Conservation (phyloP, 2,113 vertebrate genomes). For the Myrmecobius fasciatus region DNA sequence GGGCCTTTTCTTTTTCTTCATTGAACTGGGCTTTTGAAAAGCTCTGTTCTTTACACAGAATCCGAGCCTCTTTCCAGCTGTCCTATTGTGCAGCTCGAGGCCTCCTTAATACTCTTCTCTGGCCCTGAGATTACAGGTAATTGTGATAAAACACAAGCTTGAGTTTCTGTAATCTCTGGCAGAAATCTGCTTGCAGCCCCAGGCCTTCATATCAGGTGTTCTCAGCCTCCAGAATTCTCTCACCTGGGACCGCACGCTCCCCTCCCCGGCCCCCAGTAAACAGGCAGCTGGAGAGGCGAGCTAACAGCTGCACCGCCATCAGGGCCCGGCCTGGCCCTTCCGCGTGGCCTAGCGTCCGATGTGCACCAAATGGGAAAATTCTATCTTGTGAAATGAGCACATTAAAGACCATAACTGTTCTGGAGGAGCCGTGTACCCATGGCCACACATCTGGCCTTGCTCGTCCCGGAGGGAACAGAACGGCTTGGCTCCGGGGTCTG, state of each 20-base stretch:
- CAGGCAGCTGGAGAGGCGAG: neutral
- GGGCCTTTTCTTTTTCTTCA: conserved; percentile 70
- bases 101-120: conserved; percentile 76
- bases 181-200: conserved; percentile 69
- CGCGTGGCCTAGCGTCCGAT: conserved; percentile 50
- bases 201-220: conserved; percentile 70
- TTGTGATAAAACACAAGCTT: conserved; percentile 78
- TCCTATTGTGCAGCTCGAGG: conserved; percentile 70
- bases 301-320: neutral
- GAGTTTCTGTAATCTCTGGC: conserved; percentile 75
- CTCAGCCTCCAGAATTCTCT: conserved; percentile 59
- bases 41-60: conserved; percentile 60
- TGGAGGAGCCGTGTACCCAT: conserved; percentile 64
- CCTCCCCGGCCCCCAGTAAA: neutral
- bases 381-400: conserved; percentile 72
- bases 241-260: conserved; percentile 58
- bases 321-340: neutral
- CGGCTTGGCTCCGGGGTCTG: conserved; percentile 70
- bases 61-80: conserved; percentile 75
- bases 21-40: conserved; percentile 76
- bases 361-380: conserved; percentile 71
- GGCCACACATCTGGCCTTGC: conserved; percentile 69
- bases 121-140: conserved; percentile 75
- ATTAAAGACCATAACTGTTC: conserved; percentile 73
- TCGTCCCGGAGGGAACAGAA: conserved; percentile 73